Percentiles rank a stretch among this genome's conserved stretches.
Conservation (phyloP, 2,888 invertebrate genomes). For the Trypoxylon attenuatum region DNA sequence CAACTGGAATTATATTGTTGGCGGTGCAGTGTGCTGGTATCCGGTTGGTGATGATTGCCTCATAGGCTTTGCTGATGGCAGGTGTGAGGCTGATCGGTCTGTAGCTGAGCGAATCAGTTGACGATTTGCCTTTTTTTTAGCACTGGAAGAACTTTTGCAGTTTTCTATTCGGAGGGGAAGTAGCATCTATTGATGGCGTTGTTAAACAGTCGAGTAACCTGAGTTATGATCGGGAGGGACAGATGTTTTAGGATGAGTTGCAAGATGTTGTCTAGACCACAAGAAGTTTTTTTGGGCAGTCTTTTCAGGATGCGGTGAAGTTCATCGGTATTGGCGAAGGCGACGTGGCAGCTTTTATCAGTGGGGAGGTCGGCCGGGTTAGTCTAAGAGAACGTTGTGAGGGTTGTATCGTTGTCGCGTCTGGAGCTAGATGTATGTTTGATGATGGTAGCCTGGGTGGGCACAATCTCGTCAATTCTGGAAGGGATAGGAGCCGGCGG, state of each 20-base stretch:
- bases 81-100: constrained; percentile 3
- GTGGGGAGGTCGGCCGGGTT: too few relatives aligned
- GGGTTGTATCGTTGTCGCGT: too few relatives aligned
- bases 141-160: neutral
- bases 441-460: neutral
- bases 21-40: neutral
- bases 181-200: neutral
- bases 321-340: too few relatives aligned
- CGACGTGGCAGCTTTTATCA: too few relatives aligned
- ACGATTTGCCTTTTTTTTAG: neutral
- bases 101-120: neutral
- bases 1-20: neutral
- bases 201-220: constrained; percentile 1
- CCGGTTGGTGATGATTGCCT: neutral
- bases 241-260: too few relatives aligned
- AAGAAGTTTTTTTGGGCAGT: too few relatives aligned
- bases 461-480: neutral
- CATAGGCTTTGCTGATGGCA: neutral
- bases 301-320: too few relatives aligned
- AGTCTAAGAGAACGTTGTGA: too few relatives aligned
- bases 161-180: neutral
- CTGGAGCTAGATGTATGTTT: too few relatives aligned
- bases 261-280: too few relatives aligned
- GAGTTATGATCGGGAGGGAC: too few relatives aligned
- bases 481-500: neutral